Evolutionary conservation across 2,797 vertebrate genomes (phyloP).

Genomic region (Luscinia megarhynchos): DNA sequence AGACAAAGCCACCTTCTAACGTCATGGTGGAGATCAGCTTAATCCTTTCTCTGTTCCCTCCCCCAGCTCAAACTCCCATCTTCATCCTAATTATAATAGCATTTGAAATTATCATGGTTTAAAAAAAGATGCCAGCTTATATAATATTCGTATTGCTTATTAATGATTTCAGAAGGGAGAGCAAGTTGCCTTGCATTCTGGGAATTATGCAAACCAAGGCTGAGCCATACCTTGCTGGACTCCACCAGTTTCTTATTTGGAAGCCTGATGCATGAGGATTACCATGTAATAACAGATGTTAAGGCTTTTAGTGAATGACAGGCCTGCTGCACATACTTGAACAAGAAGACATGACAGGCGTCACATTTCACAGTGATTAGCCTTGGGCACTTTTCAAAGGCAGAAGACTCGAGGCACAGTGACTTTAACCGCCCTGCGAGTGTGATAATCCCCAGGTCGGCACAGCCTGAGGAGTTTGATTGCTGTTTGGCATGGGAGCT

Average conservation of each 20-base stretch:
- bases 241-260: constrained; percentile 23
- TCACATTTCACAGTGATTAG: constrained; percentile 48
- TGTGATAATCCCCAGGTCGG: constrained; percentile 39
- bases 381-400: constrained; percentile 49
- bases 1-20: constrained; percentile 52
- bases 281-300: constrained; percentile 50
- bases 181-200: constrained; percentile 47
- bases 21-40: constrained; percentile 37
- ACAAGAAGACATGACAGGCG: constrained; percentile 11
- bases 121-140: constrained; percentile 65
- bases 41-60: constrained; percentile 43
- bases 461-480: constrained; percentile 23
- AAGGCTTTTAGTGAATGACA: constrained; percentile 54
- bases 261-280: constrained; percentile 50
- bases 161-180: constrained; percentile 64
- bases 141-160: constrained; percentile 75
- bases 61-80: constrained; percentile 56
- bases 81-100: constrained; percentile 65
- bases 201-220: constrained; percentile 66
- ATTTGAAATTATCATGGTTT: constrained; percentile 64
- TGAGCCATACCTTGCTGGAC: constrained; percentile 55
- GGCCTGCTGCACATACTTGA: background rate
- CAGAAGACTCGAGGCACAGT: constrained; percentile 9
- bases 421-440: background rate
- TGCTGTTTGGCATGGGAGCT: constrained; percentile 32